A percentile compares a stretch with the other conserved stretches of the same genome.
Evolutionary conservation across 92 coral and sea anemone genomes (phyloP).

Genomic region (Phenganax subtilis): DNA sequence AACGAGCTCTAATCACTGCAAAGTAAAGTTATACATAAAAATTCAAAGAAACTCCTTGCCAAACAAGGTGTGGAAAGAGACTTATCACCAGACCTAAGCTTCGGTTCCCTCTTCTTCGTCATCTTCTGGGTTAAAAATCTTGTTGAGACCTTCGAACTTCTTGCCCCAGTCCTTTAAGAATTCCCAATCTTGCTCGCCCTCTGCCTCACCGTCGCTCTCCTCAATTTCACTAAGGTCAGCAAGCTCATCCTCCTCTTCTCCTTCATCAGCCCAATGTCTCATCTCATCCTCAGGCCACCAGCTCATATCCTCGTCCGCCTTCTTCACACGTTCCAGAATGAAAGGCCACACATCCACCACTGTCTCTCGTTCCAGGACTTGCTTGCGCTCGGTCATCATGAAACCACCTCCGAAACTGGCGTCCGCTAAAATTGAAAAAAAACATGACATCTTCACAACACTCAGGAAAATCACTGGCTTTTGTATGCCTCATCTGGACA

Average conservation of each 20-base stretch:
- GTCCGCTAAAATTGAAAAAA: neutral
- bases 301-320: slow-evolving; percentile 89
- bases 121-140: slow-evolving; percentile 77
- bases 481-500: no score
- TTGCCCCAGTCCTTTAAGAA: slow-evolving; percentile 90
- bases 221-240: slow-evolving; percentile 93
- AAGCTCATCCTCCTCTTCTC: slow-evolving; percentile 83
- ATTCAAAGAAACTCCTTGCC: neutral
- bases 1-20: neutral
- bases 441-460: neutral
- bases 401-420: slow-evolving; percentile 29
- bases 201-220: slow-evolving; percentile 83
- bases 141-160: slow-evolving; percentile 82
- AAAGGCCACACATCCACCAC: slow-evolving; percentile 79
- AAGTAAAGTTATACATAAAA: neutral
- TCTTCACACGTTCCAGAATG: slow-evolving; percentile 78
- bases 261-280: slow-evolving; percentile 79
- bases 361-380: slow-evolving; percentile 65
- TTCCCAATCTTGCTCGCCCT: slow-evolving; percentile 81
- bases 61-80: neutral
- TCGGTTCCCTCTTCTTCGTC: slow-evolving; percentile 28
- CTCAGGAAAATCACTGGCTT: no score
- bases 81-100: neutral
- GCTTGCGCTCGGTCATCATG: slow-evolving; percentile 61
- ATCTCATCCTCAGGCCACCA: slow-evolving; percentile 66